Evolutionary conservation across 1,140 invertebrate species (phyloP), one percentile per base, ranked within the genome.

Genomic region (Heliconius melpomene): DNA sequence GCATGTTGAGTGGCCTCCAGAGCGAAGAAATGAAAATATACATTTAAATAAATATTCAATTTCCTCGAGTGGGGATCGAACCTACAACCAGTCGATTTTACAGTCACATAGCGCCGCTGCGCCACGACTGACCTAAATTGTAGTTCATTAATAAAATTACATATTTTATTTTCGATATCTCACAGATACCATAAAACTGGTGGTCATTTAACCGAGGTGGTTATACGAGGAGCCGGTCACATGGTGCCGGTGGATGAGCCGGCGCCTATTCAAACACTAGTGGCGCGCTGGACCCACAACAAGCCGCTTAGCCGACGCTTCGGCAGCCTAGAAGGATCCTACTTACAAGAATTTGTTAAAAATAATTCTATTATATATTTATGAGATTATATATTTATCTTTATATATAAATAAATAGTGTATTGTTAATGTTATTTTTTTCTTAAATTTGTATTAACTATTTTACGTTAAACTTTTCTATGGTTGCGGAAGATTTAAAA

Each of bases 231-330:
- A 50, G 96, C 96, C 3, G 96, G 96, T 5, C 96, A 97, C 86
- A 97, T 97, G 95, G 95, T 97, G 29, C 96, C 97, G 1, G 83
- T 93, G 20, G 97, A 97, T 92, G 95, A 96, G 85, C 97, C 97
- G 0, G 94, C 92, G 23, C 95, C 96, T 87, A 95, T 95, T 0
- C 95, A 95, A 74, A 95, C 96, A 83, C 90, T 98, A 72, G 96
- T 97, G 50, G 94, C 95, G 26, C 94, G 95, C 78, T 97, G 97
- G 89, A 96, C 96, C 2, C 87, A 86, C 71, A 78, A 79, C 11
- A 16, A 80, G 20, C 80, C 87, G 0, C 82, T 93, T 18, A 84
- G 82, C 36, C 20, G 26, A 9, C 73, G 74, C 16, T 29, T 79
- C 57, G 83, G 79, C 5, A 16, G 84, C 11, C 82, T 85, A n/a